phyloP scores from a whole-genome alignment of 2,113 vertebrate genomes.

The Melierax canorus region DNA sequence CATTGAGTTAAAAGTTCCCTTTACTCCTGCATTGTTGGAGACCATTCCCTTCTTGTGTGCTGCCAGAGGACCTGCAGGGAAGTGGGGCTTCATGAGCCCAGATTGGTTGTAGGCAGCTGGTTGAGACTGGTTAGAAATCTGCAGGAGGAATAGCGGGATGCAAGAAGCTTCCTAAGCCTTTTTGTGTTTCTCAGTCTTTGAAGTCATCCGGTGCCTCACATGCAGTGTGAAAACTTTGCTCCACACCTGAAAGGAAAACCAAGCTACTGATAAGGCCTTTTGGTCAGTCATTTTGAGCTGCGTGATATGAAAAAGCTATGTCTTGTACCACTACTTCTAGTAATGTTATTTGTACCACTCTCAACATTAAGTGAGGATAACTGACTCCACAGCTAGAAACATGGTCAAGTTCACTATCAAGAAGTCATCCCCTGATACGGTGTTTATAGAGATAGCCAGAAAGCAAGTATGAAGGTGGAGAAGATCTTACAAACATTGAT shows the following conservation, averaged over 20 bases:
- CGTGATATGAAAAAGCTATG: not conserved
- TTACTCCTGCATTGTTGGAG: constrained; percentile 45
- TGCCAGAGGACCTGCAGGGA: constrained; percentile 42
- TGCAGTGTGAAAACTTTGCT: not conserved
- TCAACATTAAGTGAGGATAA: not conserved
- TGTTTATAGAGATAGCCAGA: not conserved
- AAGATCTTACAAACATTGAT: not conserved
- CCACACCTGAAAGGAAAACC: constrained; percentile 6
- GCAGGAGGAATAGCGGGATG: not conserved
- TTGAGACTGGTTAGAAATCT: constrained; percentile 31
- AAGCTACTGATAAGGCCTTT: not conserved
- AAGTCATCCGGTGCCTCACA: not conserved
- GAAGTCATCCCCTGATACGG: not conserved
- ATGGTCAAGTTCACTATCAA: not conserved
- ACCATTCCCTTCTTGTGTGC: constrained; percentile 35
- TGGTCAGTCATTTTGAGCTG: not conserved
- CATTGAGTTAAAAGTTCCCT: constrained; percentile 33
- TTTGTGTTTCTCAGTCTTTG: constrained; percentile 48
- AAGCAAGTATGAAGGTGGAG: not conserved
- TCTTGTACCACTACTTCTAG: not conserved
- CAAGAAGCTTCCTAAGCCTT: constrained; percentile 13
- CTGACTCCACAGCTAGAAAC: not conserved
- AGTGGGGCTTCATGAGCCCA: not conserved
- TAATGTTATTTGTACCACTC: not conserved
- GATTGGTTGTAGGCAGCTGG: constrained; percentile 30